Evolutionary conservation across 2,113 vertebrate species (phyloP), one percentile per base, ranked within the genome.

Genomic region (Acanthochromis polyacanthus): DNA sequence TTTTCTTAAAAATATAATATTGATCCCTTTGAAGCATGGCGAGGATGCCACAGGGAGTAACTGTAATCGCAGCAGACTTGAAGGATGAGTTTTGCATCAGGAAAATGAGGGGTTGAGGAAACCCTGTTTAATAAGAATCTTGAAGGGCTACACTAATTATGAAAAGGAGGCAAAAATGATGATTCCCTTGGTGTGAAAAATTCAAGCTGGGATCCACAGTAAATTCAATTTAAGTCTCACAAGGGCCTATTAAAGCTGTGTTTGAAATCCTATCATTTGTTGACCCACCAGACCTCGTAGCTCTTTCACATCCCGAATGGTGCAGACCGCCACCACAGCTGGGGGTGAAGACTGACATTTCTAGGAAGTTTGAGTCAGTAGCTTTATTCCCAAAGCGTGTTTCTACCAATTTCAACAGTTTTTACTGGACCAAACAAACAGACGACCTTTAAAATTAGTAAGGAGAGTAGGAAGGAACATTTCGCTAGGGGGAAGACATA

Each of bases 321-420:
- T 70, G 78, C 46, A 48, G 16, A 73, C 57, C 53, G 19, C 38
- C 11, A 2, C 70, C 83, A 71, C 79, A 71, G 84, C 83, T 76
- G 51, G 61, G 19, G 85, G 87, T 81, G 38, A n/a, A 51, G 3
- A 22, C 68, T 89, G 85, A 85, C 87, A 89, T 91, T 89, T 90
- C 52, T 45, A 17, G 6, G n/a, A 74, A 70, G 46, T n/a, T 32
- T 16, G 30, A 68, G 53, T 69, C 59, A 56, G 38, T 15, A 4
- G 56, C 38, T 75, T 67, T 17, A 46, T 77, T 66, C 73, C 23
- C 20, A 71, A 57, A 71, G 60, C 69, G 50, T 48, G 43, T 62
- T 78, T 43, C 57, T 5, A 53, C 30, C 20, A 30, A 30, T 6
- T 30, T 30, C 5, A 30, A 3, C 32, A 36, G 32, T 36, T 36